Percentiles rank a stretch among this genome's conserved stretches.
Conservation (phyloP, 1,140 invertebrate species). For the Aplysia californica region DNA sequence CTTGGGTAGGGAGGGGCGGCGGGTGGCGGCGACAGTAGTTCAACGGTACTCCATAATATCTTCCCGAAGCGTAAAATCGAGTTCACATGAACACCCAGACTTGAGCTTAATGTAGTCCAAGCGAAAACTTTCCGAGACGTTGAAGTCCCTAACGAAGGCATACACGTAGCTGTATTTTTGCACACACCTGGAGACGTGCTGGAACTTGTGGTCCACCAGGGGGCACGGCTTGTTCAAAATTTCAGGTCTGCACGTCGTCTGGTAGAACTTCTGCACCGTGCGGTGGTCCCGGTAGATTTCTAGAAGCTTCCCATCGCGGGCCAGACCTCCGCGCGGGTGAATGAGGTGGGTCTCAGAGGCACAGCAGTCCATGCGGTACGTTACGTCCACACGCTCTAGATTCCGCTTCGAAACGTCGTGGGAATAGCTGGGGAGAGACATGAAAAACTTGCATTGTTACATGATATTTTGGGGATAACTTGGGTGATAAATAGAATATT, state of each 20-base stretch:
- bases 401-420: constrained; percentile 11
- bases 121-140: constrained; percentile 72
- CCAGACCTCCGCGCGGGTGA: constrained; percentile 81
- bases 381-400: background rate
- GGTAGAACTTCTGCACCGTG: constrained; percentile 77
- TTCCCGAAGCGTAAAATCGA: constrained; percentile 62
- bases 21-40: too few species aligned
- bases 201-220: constrained; percentile 78
- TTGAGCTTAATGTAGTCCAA: constrained; percentile 86
- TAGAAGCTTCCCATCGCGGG: constrained; percentile 78
- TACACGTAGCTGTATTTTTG: constrained; percentile 88
- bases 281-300: constrained; percentile 79
- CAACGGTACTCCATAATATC: too few species aligned
- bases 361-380: constrained; percentile 75
- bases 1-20: too few species aligned
- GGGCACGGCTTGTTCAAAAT: constrained; percentile 80
- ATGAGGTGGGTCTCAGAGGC: constrained; percentile 81
- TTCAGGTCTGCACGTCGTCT: constrained; percentile 80
- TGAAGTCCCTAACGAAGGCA: constrained; percentile 76
- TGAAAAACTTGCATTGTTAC: too few species aligned
- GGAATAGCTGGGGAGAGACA: constrained; percentile 4
- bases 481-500: too few species aligned
- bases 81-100: constrained; percentile 85
- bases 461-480: too few species aligned
- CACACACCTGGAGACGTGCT: constrained; percentile 79